Conservation (phyloP, 64 coral and sea anemone genomes). For the Dendronephthya gigantea region DNA sequence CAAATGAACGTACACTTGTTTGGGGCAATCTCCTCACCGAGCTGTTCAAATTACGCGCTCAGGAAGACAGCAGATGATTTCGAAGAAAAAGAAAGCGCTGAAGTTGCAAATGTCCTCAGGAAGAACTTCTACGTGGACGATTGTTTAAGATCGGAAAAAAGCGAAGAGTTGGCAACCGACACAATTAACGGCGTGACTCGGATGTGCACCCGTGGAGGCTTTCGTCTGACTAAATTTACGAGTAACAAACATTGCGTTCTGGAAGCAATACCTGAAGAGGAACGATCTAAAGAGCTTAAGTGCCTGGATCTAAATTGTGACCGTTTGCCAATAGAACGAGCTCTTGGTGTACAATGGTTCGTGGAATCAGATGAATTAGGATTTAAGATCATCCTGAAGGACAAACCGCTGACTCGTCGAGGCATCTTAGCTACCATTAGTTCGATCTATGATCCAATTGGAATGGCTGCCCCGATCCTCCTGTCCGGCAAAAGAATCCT, state of each 20-base stretch:
- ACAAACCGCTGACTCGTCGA: background rate
- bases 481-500: too few species aligned
- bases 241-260: background rate
- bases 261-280: background rate
- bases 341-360: background rate
- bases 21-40: too few species aligned
- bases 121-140: too few species aligned
- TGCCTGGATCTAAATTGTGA: background rate
- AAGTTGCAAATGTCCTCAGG: too few species aligned
- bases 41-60: too few species aligned
- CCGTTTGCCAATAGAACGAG: background rate
- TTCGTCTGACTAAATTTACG: background rate
- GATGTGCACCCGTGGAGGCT: background rate
- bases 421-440: background rate
- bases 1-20: too few species aligned
- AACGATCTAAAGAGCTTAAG: background rate
- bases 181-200: too few species aligned
- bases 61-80: too few species aligned
- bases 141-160: background rate
- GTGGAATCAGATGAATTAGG: background rate
- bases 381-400: background rate
- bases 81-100: too few species aligned
- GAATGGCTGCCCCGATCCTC: too few species aligned
- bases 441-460: background rate
- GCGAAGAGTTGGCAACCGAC: background rate